Base-by-base conservation (phyloP, 2,888 invertebrate genomes). In the Lithophane leautieri region DNA sequence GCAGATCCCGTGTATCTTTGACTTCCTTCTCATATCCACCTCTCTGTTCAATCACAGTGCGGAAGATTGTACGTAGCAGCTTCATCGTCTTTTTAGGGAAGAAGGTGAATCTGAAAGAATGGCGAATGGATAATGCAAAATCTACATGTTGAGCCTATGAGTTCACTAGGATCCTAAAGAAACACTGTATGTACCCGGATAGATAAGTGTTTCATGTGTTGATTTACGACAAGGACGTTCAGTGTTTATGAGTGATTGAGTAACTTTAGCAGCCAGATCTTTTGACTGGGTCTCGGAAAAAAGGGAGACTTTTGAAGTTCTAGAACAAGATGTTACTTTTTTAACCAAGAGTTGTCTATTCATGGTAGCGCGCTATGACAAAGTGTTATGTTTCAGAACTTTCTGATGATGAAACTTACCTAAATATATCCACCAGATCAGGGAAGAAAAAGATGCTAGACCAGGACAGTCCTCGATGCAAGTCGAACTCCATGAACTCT, bases 381-480 rank as follows among this genome's bases (percentile, higher is more conserved):
- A 40, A 0, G n/a, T 8, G 28, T 19, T 28, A 34, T 62, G 7
- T 28, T 47, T 65, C 47, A 19, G 65, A 58, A 44, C 44, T 65
- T 11, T 40, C n/a, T 22, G 14, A 34, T 22, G 1, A 34, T 9
- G 4, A 42, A 1, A 14, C 62, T 72, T 73, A 93, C 93, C 92
- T 76, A 44, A 92, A 91, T 25, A 90, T 66, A 76, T 92, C 90
- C 0, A 91, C 92, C 1, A 93, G 72, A 50, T 90, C 88, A 0
- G 94, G 94, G 8, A 89, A 86, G 83, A 93, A 94, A 89, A 94
- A 94, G 44, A 93, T 92, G 72, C 90, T 90, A 34, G 88, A 88
- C 92, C 92, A 92, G 4, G 82, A 83, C 6, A 91, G 8, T 4
- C 93, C 92, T 25, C 94, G 87, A 25, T 84, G 78, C 4, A 87